Base-by-base conservation (phyloP, 2,113 vertebrate species). In the Phasianus colchicus region DNA sequence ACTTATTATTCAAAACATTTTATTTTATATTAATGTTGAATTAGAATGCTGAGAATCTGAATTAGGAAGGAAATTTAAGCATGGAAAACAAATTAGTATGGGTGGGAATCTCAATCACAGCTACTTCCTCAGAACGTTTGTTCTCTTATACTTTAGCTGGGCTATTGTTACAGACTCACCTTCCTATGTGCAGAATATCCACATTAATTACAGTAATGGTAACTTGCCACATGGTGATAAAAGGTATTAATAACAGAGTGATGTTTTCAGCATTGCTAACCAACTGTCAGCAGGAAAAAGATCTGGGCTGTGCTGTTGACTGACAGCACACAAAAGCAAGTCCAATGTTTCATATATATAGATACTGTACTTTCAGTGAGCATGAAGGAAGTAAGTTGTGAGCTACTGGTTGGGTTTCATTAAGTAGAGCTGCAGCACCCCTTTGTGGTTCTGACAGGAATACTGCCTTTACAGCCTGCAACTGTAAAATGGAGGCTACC, bases 401-500 rank as follows among this genome's bases (percentile, higher is more conserved):
- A 74, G 8, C 1, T 22, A 1, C 38, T 5, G 42, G 9, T 27
- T n/a, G 29, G 17, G 0, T 3, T 11, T 60, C 27, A 3, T 13
- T 18, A 54, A 16, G 4, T 8, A 54, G 15, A 36, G 2, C 64
- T 60, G 73, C 6, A 94, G 95, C 93, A 69, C 96, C 96, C 87
- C 94, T 64, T 21, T 4, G 18, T 91, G 97, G 96, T 67, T 22
- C 38, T 19, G 29, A 9, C 9, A 34, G 74, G 42, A 92, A 85
- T 18, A 57, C 11, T 13, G 24, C 63, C 58, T 57, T 18, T 21
- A 71, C 66, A 43, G 0, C 76, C 9, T 4, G 13, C 9, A 8
- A 47, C 30, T 87, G 40, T 89, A 77, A 96, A 90, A 96, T 92
- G 95, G 94, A 95, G 67, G 85, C 55, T 20, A 12, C 5, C 1